Conservation (phyloP, 2,797 vertebrate species). For the Tadarida brasiliensis region DNA sequence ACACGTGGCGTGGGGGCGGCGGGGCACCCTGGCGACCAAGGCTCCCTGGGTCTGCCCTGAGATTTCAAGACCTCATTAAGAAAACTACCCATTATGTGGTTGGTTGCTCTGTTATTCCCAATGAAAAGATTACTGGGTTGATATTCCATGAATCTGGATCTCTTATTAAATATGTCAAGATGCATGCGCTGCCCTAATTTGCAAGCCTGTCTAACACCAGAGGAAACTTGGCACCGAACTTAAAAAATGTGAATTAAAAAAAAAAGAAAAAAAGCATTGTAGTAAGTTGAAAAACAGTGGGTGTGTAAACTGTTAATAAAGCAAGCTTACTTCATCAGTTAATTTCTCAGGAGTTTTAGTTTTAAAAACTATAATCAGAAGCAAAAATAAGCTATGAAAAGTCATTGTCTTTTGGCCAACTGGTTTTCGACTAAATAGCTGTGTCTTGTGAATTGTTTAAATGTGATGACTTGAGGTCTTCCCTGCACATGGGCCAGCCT, state of each 20-base stretch:
- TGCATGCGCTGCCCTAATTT: not conserved
- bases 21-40: not conserved
- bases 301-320: conserved; percentile 1
- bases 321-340: conserved; percentile 37
- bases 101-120: conserved; percentile 36
- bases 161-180: conserved; percentile 54
- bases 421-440: not conserved
- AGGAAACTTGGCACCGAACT: not conserved
- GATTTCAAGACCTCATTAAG: conserved; percentile 29
- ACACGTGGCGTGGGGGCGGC: not conserved
- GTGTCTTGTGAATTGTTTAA: not conserved
- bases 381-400: not conserved
- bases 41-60: not conserved
- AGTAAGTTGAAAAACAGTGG: conserved; percentile 7
- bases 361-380: not conserved
- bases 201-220: conserved; percentile 1
- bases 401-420: not conserved
- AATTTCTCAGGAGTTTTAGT: conserved; percentile 49
- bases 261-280: not conserved
- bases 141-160: conserved; percentile 47
- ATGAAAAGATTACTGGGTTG: conserved; percentile 55
- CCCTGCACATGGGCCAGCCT: not conserved
- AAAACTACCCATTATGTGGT: not conserved
- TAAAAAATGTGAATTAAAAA: conserved; percentile 20
- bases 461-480: not conserved